Base-by-base conservation (phyloP, 1,140 invertebrate genomes). In the Lordiphosa collinella region DNA sequence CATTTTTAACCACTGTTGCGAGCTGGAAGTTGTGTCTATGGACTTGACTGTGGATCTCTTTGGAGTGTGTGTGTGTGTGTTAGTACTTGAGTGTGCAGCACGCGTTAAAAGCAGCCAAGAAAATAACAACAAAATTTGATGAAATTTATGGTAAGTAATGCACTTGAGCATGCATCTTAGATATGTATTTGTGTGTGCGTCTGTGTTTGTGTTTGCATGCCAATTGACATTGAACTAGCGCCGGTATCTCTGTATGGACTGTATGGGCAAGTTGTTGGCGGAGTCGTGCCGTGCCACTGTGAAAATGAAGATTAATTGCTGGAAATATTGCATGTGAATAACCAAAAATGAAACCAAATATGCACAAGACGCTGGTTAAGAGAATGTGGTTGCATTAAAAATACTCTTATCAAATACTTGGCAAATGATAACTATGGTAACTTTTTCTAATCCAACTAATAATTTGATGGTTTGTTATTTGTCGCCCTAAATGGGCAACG, bases 171-270 rank as follows among this genome's bases (percentile, higher is more conserved):
- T 49, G 25, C 55, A 53, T 29, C 66, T 40, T 50, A 4, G 51
- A 43, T 62, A 29, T 35, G 10, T 43, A 18, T 46, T 31, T 37
- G 41, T n/a, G n/a, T n/a, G n/a, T n/a, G n/a, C n/a, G n/a, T 47
- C 14, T 51, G 41, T 41, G 18, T 18, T 18, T 56, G 31, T 80
- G 60, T 65, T 80, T 74, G 70, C 75, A 50, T 56, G 55, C 32
- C 55, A 75, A 75, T 82, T 80, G 75, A 80, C 75, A 80, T 80
- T 80, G 75, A 80, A 80, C 76, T 56, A 70, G 70, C 64, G 51
- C 50, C 34, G n/a, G 38, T 34, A 9, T 47, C 63, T 34, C n/a
- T 12, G 11, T 11, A n/a, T 12, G 22, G 10, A 32, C 4, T 62
- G 32, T 14, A 2, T n/a, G 10, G 38, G 13, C 35, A 31, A 36